phyloP scores from a whole-genome alignment of 2,797 vertebrate species.

The Morus bassanus region DNA sequence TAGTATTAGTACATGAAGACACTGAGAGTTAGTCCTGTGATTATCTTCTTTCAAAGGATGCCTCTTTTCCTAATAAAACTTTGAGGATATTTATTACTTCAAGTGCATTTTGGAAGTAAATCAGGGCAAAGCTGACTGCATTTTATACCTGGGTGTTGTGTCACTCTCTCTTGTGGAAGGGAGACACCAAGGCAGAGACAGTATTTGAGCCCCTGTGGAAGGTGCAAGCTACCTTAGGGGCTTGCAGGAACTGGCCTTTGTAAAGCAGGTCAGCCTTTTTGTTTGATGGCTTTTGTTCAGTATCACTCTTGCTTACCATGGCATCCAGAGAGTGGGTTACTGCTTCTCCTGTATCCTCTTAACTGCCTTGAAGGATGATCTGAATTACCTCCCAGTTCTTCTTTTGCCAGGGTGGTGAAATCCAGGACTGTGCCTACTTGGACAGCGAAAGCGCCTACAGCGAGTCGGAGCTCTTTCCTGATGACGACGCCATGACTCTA shows the following conservation, averaged over 20 bases:
- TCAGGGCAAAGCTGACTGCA: neutral
- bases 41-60: neutral
- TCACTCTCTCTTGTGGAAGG: neutral
- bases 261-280: neutral
- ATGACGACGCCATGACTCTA: constrained; percentile 81
- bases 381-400: neutral
- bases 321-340: neutral
- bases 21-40: neutral
- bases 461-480: constrained; percentile 77
- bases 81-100: neutral
- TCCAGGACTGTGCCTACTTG: constrained; percentile 74
- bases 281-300: neutral
- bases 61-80: neutral
- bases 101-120: neutral
- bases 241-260: neutral
- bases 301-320: neutral
- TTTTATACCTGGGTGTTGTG: neutral
- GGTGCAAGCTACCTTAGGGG: neutral
- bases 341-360: neutral
- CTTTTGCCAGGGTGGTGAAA: constrained; percentile 75
- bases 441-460: constrained; percentile 80
- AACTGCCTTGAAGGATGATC: neutral
- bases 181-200: neutral
- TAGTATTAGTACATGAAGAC: neutral
- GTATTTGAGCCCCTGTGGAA: neutral